Conservation (phyloP, 2,888 invertebrate species). For the Drosophila affinis region DNA sequence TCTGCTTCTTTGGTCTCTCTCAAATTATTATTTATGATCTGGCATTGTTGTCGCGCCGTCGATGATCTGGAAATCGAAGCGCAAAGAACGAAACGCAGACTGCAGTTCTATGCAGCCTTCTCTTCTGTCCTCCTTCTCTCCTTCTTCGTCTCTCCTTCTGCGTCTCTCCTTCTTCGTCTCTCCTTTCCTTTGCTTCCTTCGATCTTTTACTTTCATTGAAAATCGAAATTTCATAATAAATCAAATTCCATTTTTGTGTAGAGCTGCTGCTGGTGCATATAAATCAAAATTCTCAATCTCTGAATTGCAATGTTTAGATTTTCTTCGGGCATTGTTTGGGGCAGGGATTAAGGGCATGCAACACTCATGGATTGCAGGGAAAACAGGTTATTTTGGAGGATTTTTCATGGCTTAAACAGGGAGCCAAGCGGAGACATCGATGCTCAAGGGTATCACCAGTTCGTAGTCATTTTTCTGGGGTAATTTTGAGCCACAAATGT, state of each 20-base stretch:
- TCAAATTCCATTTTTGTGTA: slow-evolving; percentile 69
- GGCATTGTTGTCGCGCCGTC: slow-evolving; percentile 74
- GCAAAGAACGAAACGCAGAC: slow-evolving; percentile 6
- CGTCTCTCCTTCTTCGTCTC: slow-evolving; percentile 18
- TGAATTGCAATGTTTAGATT: slow-evolving; percentile 51
- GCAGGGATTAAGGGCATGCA: slow-evolving; percentile 10
- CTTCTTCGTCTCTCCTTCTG: slow-evolving; percentile 30
- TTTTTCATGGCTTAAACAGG: too few species aligned
- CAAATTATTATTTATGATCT: slow-evolving; percentile 79
- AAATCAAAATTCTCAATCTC: slow-evolving; percentile 58
- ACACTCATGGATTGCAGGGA: not conserved
- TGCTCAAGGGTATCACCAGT: not conserved
- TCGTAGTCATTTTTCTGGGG: slow-evolving; percentile 33
- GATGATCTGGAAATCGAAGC: slow-evolving; percentile 67
- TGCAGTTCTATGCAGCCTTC: slow-evolving; percentile 23
- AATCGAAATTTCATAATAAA: slow-evolving; percentile 68
- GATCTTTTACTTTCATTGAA: slow-evolving; percentile 73
- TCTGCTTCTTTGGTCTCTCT: slow-evolving; percentile 45
- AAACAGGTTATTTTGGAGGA: slow-evolving; percentile 11
- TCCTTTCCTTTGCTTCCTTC: slow-evolving; percentile 8
- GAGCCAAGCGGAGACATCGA: too few species aligned
- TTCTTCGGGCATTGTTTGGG: slow-evolving; percentile 18
- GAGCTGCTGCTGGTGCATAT: slow-evolving; percentile 47
- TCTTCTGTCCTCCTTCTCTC: slow-evolving; percentile 25
- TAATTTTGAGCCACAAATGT: slow-evolving; percentile 30